phyloP scores from a whole-genome alignment of 2,113 vertebrate species.

The Colistium nudipinnis region DNA sequence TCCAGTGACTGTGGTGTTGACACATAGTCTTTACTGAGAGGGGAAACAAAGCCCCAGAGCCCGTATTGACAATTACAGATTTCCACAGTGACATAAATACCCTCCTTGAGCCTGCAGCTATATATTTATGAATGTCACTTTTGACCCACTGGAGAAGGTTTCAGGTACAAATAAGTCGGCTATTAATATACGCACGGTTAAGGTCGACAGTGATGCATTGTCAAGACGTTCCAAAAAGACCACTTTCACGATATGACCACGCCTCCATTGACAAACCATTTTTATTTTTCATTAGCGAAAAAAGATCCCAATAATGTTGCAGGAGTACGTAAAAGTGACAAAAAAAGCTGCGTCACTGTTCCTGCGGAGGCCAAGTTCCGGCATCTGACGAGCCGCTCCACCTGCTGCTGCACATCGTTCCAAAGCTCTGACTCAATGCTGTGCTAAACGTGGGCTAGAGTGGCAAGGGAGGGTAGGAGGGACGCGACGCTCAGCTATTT shows the following conservation, averaged over 20 bases:
- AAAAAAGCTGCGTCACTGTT: constrained; percentile 33
- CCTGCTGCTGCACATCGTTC: constrained; percentile 43
- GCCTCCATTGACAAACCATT: no score
- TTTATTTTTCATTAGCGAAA: no score
- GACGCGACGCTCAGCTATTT: background rate
- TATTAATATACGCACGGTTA: background rate
- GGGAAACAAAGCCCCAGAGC: constrained; percentile 2
- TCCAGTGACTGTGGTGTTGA: constrained; percentile 35
- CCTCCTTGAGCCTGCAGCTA: background rate
- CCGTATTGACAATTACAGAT: constrained; percentile 26
- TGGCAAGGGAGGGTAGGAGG: background rate
- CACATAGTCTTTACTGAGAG: constrained; percentile 2
- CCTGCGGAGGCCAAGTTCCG: constrained; percentile 14
- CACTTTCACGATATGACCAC: no score
- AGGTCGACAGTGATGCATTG: background rate
- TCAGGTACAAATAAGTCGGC: background rate
- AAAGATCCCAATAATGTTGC: no score
- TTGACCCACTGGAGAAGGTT: background rate
- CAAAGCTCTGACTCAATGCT: constrained; percentile 24
- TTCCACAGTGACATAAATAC: constrained; percentile 17
- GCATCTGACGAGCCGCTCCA: constrained; percentile 33
- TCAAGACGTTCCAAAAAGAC: no score
- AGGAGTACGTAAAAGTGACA: no score
- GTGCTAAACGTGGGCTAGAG: constrained; percentile 25
- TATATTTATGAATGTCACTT: background rate